Evolutionary conservation across 2,797 vertebrate genomes (phyloP), one percentile per base, ranked within the genome.

Genomic region (Chrysocyon brachyurus): DNA sequence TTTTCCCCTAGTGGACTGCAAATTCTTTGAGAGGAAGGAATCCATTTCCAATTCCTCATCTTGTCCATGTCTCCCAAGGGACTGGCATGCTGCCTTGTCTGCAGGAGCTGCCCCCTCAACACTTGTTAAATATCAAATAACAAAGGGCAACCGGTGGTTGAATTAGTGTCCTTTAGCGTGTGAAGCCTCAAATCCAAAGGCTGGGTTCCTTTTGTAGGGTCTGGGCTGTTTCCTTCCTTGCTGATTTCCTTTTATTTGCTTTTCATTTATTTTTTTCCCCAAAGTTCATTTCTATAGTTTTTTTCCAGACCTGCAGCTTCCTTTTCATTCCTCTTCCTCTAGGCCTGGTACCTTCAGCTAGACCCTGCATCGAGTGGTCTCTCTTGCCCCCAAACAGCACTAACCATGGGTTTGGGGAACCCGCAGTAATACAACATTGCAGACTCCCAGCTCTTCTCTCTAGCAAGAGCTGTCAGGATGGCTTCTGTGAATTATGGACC

Each of bases 401-500:
- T 52, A 77, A n/a, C 40, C 52, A 57, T 22, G 28, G 56, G 21
- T 46, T 87, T 73, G 52, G 79, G 85, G 77, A 95, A 40, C 92
- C 82, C 3, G 59, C 81, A 46, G 93, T 59, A 94, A 97, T 97
- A 92, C 83, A n/a, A 93, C 70, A 94, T 6, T 0, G 33, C 77
- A 96, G 92, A 94, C 92, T 64, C 79, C 95, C 95, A 12, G 57
- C 96, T 94, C 54, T 81, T 70, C 77, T 87, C 93, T 95, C 92
- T 56, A 79, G 94, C 91, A 97, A 98, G 90, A 96, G 28, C 97
- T 95, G 88, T 92, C 57, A 70, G 81, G 63, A 94, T 87, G 79
- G 90, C 64, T 73, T 94, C 94, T 97, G 52, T 85, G 96, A 98
- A 94, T 96, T 98, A 98, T 82, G 0, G 12, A 73, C 90, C 56